Evolutionary conservation across 2,888 invertebrate species (phyloP).

Genomic region (Drosophila monieri): DNA sequence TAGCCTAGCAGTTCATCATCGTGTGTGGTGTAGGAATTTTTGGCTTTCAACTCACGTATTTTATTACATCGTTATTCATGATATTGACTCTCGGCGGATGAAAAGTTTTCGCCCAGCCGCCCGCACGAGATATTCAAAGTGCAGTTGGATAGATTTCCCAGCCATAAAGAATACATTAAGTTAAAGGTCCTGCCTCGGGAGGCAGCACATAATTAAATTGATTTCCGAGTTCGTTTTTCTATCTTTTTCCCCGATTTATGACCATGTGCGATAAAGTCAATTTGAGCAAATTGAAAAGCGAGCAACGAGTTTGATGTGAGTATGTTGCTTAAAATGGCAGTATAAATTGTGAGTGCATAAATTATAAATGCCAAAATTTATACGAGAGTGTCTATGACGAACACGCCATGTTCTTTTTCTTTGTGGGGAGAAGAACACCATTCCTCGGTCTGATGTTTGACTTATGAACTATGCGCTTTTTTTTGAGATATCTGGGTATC

Average conservation of each 20-base stretch:
- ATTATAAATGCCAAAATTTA: constrained; percentile 52
- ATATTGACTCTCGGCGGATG: constrained; percentile 50
- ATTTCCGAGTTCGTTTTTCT: constrained; percentile 46
- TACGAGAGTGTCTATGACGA: constrained; percentile 14
- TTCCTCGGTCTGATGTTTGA: constrained; percentile 43
- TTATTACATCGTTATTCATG: constrained; percentile 79
- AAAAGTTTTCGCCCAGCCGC: constrained; percentile 41
- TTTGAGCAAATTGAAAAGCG: constrained; percentile 65
- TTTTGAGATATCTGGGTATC: constrained; percentile 27
- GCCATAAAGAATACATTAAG: constrained; percentile 74
- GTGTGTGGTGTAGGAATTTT: constrained; percentile 47
- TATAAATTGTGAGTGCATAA: constrained; percentile 63
- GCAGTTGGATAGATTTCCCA: constrained; percentile 72
- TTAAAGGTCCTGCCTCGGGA: constrained; percentile 58
- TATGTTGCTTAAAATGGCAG: constrained; percentile 61
- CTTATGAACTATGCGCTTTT: constrained; percentile 58
- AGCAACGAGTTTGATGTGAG: constrained; percentile 43
- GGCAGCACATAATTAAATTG: constrained; percentile 69
- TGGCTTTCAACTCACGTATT: constrained; percentile 76
- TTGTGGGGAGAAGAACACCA: constrained; percentile 41
- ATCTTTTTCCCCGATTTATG: constrained; percentile 53
- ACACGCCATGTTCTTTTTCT: constrained; percentile 1
- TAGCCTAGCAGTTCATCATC: constrained; percentile 66
- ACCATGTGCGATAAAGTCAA: constrained; percentile 49
- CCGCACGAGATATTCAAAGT: constrained; percentile 64